Evolutionary conservation across 92 coral and sea anemone genomes (phyloP).

Genomic region (Porites evermanni): DNA sequence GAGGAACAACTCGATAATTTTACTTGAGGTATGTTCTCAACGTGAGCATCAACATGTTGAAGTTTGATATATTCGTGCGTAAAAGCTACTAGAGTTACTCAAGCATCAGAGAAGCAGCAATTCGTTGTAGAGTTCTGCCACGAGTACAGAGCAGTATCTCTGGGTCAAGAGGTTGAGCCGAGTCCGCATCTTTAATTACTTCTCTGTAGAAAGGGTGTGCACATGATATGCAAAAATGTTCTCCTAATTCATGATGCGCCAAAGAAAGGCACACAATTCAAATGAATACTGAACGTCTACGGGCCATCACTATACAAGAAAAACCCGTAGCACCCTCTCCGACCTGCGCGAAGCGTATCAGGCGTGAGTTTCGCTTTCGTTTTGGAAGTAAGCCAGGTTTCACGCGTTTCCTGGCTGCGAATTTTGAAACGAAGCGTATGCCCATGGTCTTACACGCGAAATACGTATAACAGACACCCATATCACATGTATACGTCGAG

Average conservation of each 20-base stretch:
- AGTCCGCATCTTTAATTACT: neutral
- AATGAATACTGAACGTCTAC: neutral
- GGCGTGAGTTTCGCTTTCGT: constrained; percentile 20
- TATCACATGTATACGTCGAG: neutral
- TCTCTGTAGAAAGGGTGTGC: neutral
- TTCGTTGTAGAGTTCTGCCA: neutral
- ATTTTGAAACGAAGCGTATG: neutral
- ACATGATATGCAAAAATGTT: neutral
- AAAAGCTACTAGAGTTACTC: neutral
- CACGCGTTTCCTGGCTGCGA: neutral
- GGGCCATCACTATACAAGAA: neutral
- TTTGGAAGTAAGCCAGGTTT: neutral
- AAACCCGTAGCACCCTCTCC: neutral
- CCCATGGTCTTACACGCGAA: neutral
- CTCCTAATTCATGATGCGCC: neutral
- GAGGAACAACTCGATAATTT: neutral
- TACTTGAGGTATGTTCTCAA: neutral
- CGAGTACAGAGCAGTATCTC: neutral
- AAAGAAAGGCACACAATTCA: neutral
- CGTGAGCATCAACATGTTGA: neutral
- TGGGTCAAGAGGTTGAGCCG: constrained; percentile 40
- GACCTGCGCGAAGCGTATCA: neutral
- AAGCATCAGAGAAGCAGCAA: constrained; percentile 18
- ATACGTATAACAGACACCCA: neutral
- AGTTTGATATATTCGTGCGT: neutral